Conservation (phyloP, 2,888 invertebrate species). For the Temnothorax ravouxi region DNA sequence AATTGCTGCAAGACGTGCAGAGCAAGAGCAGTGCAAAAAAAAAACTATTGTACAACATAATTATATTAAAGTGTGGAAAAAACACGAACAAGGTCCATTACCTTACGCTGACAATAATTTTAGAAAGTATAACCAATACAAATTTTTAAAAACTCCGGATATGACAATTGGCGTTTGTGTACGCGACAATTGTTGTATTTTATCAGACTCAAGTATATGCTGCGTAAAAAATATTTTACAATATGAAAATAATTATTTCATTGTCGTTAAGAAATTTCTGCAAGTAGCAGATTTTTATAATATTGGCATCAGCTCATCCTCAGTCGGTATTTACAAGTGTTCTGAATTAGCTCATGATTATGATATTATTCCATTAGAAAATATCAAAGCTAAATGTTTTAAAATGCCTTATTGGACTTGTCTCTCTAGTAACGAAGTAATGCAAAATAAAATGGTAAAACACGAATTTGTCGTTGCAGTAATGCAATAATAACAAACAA, state of each 20-base stretch:
- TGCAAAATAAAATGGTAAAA: background rate
- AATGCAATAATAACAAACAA: slow-evolving; percentile 14
- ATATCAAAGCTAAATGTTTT: slow-evolving; percentile 42
- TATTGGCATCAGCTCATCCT: slow-evolving; percentile 13
- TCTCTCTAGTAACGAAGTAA: background rate
- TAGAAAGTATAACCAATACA: background rate
- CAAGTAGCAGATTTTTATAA: slow-evolving; percentile 10
- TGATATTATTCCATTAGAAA: slow-evolving; percentile 27
- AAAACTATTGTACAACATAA: background rate
- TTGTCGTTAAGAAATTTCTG: background rate
- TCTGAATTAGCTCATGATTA: slow-evolving; percentile 20
- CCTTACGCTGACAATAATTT: background rate
- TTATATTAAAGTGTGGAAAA: background rate
- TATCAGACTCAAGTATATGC: slow-evolving; percentile 25
- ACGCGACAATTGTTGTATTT: slow-evolving; percentile 8
- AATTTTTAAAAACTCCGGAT: slow-evolving; percentile 8
- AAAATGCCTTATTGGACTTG: slow-evolving; percentile 51
- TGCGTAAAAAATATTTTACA: slow-evolving; percentile 21
- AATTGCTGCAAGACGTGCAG: slow-evolving; percentile 13
- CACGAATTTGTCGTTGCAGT: slow-evolving; percentile 4
- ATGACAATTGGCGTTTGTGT: slow-evolving; percentile 4
- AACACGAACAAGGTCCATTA: background rate
- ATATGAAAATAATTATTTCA: slow-evolving; percentile 17
- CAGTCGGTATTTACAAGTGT: slow-evolving; percentile 45
- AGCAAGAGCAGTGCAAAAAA: slow-evolving; percentile 9